These are phyloP conservation scores for Artemia sinica DNA, from an alignment of 2,888 invertebrate species.

Conservation along the genomic window DNA sequence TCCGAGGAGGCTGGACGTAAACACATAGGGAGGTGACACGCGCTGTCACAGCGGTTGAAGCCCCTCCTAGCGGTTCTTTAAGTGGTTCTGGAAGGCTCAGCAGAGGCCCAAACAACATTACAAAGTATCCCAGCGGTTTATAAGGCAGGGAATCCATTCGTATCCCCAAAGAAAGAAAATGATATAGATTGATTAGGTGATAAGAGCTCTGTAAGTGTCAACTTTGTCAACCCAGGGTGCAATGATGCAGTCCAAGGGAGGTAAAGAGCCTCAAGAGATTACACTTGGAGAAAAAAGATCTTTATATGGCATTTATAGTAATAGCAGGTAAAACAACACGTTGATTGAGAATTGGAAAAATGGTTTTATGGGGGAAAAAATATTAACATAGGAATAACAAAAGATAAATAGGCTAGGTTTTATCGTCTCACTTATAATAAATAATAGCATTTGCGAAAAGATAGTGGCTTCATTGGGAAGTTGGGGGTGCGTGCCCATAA, in stretches of 20 bases:
- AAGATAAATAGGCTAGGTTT: too few relatives aligned
- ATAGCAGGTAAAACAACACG: too few relatives aligned
- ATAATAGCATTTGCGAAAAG: too few relatives aligned
- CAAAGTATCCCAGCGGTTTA: slow-evolving; percentile 10
- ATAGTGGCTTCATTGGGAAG: too few relatives aligned
- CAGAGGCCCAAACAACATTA: slow-evolving; percentile 7
- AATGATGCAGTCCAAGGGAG: not conserved
- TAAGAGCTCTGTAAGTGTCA: slow-evolving; percentile 7
- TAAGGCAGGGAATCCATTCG: slow-evolving; percentile 6
- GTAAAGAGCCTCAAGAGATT: slow-evolving; percentile 3
- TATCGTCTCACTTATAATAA: too few relatives aligned
- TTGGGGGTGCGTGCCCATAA: too few relatives aligned
- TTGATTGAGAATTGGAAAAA: too few relatives aligned
- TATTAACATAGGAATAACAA: too few relatives aligned
- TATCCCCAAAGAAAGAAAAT: slow-evolving; percentile 10
- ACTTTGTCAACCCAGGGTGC: slow-evolving; percentile 9
- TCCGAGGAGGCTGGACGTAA: slow-evolving; percentile 8
- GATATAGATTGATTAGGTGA: slow-evolving; percentile 12
- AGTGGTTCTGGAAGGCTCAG: not conserved
- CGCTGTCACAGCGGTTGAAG: slow-evolving; percentile 13
- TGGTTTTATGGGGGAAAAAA: too few relatives aligned
- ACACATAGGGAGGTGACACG: slow-evolving; percentile 12
- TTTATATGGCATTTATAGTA: too few relatives aligned
- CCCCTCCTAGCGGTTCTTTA: slow-evolving; percentile 10
- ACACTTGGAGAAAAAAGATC: too few relatives aligned